A percentile compares a stretch with the other conserved stretches of the same genome.
Evolutionary conservation across 2,113 vertebrate genomes (phyloP).

Genomic region (Serinus canaria): DNA sequence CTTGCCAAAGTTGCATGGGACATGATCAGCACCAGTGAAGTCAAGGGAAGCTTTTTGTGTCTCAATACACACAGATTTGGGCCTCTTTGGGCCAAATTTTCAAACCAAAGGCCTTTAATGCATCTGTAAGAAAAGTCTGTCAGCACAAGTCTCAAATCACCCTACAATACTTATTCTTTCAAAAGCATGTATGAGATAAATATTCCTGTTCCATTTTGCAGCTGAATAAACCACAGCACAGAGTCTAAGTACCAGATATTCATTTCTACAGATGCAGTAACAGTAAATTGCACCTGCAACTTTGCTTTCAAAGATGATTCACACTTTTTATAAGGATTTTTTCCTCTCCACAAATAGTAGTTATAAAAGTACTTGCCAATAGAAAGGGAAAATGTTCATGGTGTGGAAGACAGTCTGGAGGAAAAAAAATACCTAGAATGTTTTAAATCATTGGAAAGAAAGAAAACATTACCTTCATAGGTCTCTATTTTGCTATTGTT

Average conservation of each 20-base stretch:
- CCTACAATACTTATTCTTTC: not conserved
- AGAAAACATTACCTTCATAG: not conserved
- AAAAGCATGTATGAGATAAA: not conserved
- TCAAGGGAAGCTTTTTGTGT: not conserved
- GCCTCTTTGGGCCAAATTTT: rapidly evolving
- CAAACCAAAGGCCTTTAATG: not conserved
- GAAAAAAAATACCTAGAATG: not conserved
- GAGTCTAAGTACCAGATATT: not conserved
- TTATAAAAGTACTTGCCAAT: not conserved
- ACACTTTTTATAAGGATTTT: not conserved
- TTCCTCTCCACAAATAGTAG: not conserved
- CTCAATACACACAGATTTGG: not conserved
- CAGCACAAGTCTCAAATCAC: not conserved
- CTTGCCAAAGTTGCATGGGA: not conserved
- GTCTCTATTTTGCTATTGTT: not conserved
- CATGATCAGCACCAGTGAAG: not conserved
- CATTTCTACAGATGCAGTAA: not conserved
- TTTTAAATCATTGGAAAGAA: not conserved
- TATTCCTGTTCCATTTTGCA: not conserved
- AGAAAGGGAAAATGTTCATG: not conserved
- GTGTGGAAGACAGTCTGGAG: not conserved
- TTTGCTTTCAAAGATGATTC: not conserved
- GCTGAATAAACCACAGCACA: not conserved
- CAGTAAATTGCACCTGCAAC: not conserved
- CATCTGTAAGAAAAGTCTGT: not conserved